Percentiles rank a stretch among this genome's conserved stretches.
phyloP scores from a whole-genome alignment of 2,113 vertebrate species.

The Triplophysa tibetana region DNA sequence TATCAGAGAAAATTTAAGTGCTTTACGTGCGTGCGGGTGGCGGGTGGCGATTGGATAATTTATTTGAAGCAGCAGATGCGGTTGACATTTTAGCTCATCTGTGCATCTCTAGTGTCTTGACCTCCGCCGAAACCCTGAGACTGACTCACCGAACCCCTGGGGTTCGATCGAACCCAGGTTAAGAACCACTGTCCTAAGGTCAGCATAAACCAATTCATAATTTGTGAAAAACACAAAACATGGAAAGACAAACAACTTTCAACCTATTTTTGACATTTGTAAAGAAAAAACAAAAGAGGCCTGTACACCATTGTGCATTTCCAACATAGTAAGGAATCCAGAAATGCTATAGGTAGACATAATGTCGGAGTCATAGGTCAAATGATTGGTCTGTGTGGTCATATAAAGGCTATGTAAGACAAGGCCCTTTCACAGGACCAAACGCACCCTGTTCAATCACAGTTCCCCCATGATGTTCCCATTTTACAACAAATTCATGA shows the following conservation, averaged over 20 bases:
- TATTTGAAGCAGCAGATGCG: no score
- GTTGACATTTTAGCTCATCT: no score
- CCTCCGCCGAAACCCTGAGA: no score
- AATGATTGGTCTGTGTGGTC: conserved; percentile 8
- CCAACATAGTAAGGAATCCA: conserved; percentile 9
- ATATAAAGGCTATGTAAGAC: background rate
- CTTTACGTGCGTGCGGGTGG: no score
- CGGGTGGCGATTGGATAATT: no score
- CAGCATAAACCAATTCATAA: background rate
- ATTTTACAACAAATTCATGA: background rate
- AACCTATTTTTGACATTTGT: background rate
- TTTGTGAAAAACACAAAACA: background rate
- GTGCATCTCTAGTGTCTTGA: no score
- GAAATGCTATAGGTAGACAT: background rate
- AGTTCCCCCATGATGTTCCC: background rate
- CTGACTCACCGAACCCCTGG: no score
- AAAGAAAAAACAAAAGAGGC: background rate
- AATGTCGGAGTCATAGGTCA: background rate
- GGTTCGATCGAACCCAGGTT: no score
- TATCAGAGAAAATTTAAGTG: no score
- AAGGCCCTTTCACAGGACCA: background rate
- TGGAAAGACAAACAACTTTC: background rate
- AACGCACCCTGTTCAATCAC: background rate
- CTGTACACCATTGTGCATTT: background rate
- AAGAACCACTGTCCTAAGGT: no score